These are phyloP conservation scores for Eulemur macaco DNA, from an alignment of 2,113 vertebrate species.

Conservation along the genomic window DNA sequence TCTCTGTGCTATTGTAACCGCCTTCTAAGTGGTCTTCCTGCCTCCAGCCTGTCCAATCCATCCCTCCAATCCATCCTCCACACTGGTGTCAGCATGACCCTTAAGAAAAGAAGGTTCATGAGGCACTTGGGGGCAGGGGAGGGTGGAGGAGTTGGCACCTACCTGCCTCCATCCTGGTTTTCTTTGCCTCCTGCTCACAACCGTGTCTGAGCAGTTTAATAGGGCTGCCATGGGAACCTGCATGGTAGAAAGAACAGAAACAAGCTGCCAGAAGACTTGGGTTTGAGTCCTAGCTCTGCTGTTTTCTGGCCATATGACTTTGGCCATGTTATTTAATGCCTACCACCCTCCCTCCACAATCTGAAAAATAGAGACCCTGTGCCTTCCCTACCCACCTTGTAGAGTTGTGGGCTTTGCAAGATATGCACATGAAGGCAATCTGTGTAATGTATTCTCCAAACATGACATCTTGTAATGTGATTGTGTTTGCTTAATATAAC, in stretches of 20 bases:
- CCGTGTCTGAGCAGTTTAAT: not conserved
- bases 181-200: conserved; percentile 7
- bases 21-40: not conserved
- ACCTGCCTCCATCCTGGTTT: not conserved
- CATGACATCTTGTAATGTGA: not conserved
- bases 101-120: not conserved
- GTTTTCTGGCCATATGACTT: not conserved
- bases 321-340: not conserved
- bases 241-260: not conserved
- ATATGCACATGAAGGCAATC: not conserved
- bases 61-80: not conserved
- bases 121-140: not conserved
- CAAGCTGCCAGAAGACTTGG: not conserved
- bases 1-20: not conserved
- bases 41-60: not conserved
- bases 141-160: not conserved
- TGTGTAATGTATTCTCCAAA: not conserved
- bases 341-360: not conserved
- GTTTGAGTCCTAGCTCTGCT: conserved; percentile 15
- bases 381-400: not conserved
- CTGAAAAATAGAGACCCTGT: not conserved
- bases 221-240: conserved; percentile 32
- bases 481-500: not conserved
- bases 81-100: not conserved
- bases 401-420: not conserved